Base-by-base conservation (phyloP, 1,140 invertebrate genomes). In the Mactra quadrangularis region DNA sequence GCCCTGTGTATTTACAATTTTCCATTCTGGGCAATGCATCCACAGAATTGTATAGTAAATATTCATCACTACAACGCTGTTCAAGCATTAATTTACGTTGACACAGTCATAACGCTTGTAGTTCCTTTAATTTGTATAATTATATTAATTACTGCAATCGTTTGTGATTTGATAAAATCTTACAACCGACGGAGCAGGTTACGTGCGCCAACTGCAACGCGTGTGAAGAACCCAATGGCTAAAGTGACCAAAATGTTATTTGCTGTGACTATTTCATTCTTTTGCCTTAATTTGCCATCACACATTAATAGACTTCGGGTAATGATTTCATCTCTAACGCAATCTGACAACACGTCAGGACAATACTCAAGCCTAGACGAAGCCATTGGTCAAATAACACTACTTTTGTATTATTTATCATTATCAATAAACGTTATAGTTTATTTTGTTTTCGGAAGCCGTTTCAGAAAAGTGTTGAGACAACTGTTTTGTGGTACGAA, bases 341-440 rank as follows among this genome's bases (percentile, higher is more conserved):
- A 77, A 31, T 4, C 47, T 57, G 29, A 29, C 31, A 41, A 15
- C 17, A 2, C 38, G 4, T 27, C 38, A n/a, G 74, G 41, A 25
- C 41, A 57, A 15, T 72, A 72, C 35, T 57, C 83, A 52, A n/a
- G n/a, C n/a, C 31, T 78, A 53, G 71, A 88, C 15, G 50, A 66
- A 13, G 55, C 90, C 93, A 1, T 91, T 94, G 95, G 96, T 84
- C 94, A 95, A 52, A 92, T 94, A 72, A 92, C 91, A 82, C 95
- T 93, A 81, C 91, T 93, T n/a, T 92, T 96, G 17, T 97, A 96
- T 92, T 95, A 96, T 87, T 95, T 96, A 13, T 97, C 97, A 91
- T 97, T 97, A 88, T 96, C 96, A 66, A 96, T 97, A 57, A 97
- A 97, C 93, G 97, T 97, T 90, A 93, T 96, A 17, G 93, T 97